A percentile compares a stretch with the other conserved stretches of the same genome.
Conservation (phyloP, 2,797 vertebrate genomes). For the Acanthurus lineatus region DNA sequence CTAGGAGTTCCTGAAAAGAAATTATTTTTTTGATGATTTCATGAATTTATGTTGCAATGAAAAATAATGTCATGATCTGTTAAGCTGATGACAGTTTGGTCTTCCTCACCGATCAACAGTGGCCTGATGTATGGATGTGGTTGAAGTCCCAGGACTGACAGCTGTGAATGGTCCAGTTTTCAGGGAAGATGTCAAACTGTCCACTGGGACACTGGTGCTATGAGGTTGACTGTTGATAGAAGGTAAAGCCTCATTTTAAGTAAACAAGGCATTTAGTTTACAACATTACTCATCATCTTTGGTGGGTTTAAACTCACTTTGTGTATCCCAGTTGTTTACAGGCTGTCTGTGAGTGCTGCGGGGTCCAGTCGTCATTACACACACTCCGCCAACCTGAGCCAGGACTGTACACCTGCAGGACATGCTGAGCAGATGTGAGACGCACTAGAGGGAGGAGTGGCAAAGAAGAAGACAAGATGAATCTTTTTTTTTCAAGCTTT, state of each 20-base stretch:
- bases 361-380: slow-evolving; percentile 88
- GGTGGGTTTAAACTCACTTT: slow-evolving; percentile 77
- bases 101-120: slow-evolving; percentile 70
- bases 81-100: not conserved
- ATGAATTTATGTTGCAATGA: not conserved
- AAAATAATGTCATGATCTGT: not conserved
- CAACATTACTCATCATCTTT: not conserved
- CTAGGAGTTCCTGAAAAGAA: not conserved
- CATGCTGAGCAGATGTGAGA: slow-evolving; percentile 78
- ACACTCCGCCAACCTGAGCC: slow-evolving; percentile 85
- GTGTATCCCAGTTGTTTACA: slow-evolving; percentile 92
- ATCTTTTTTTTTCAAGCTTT: slow-evolving; percentile 7
- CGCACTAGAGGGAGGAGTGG: slow-evolving; percentile 83
- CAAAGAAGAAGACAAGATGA: not conserved
- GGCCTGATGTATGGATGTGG: slow-evolving; percentile 65
- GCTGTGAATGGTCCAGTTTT: slow-evolving; percentile 72
- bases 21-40: not conserved
- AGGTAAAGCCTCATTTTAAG: slow-evolving; percentile 19
- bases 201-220: slow-evolving; percentile 42
- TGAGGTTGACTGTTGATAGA: slow-evolving; percentile 67
- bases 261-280: not conserved
- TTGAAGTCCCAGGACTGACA: slow-evolving; percentile 39
- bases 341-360: slow-evolving; percentile 81
- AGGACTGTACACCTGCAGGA: slow-evolving; percentile 88
- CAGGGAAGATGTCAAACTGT: slow-evolving; percentile 21